Evolutionary conservation across 2,113 vertebrate genomes (phyloP).

Genomic region (Brachionichthys hirsutus): DNA sequence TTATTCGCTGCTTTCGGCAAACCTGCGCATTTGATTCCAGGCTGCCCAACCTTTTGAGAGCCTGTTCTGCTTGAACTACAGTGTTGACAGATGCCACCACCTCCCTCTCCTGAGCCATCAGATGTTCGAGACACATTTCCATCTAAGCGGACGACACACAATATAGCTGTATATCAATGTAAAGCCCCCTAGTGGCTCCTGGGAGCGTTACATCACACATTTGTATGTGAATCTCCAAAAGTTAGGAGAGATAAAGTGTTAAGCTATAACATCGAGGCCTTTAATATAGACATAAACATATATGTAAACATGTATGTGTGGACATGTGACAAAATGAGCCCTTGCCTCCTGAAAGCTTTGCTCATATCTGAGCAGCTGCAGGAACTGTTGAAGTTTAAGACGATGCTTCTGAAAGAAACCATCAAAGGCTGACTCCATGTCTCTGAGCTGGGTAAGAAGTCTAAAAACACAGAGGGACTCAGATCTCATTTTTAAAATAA

Average conservation of each 20-base stretch:
- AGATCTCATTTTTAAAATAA: neutral
- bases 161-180: neutral
- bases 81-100: slow-evolving; percentile 78
- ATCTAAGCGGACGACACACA: slow-evolving; percentile 72
- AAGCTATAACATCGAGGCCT: too few relatives aligned
- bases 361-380: slow-evolving; percentile 92
- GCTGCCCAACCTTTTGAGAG: slow-evolving; percentile 80
- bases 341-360: slow-evolving; percentile 90
- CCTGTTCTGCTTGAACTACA: slow-evolving; percentile 81
- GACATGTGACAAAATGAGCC: neutral
- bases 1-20: slow-evolving; percentile 18
- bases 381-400: slow-evolving; percentile 92
- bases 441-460: slow-evolving; percentile 88
- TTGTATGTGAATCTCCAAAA: too few relatives aligned
- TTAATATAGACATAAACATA: neutral
- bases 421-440: slow-evolving; percentile 97
- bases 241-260: too few relatives aligned
- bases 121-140: slow-evolving; percentile 80
- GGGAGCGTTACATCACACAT: too few relatives aligned
- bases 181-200: too few relatives aligned
- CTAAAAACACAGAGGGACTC: slow-evolving; percentile 62
- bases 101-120: slow-evolving; percentile 81
- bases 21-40: slow-evolving; percentile 86
- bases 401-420: slow-evolving; percentile 98
- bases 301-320: neutral